phyloP scores from a whole-genome alignment of 2,797 vertebrate genomes.

The Ptychobarbus kaznakovi region DNA sequence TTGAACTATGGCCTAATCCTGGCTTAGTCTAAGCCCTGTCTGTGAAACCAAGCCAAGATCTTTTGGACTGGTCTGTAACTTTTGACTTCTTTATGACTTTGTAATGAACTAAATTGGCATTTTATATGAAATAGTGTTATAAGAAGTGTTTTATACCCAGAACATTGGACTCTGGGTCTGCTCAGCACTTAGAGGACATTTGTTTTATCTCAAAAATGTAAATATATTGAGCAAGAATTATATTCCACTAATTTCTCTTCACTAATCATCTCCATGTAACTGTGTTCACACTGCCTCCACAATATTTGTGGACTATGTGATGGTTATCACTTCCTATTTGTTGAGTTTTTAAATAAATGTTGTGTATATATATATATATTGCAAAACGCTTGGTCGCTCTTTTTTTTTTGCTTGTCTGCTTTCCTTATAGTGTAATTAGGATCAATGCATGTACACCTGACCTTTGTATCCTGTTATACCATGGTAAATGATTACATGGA shows the following conservation, averaged over 20 bases:
- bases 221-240: not conserved
- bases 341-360: conserved; percentile 63
- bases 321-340: conserved; percentile 55
- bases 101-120: not conserved
- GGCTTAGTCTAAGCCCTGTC: no score
- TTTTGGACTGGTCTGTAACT: not conserved
- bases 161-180: not conserved
- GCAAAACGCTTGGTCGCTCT: not conserved
- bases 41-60: not conserved
- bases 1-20: no score
- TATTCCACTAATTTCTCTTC: conserved; percentile 33
- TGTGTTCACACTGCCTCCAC: conserved; percentile 58
- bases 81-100: not conserved
- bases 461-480: conserved; percentile 4
- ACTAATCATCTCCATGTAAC: conserved; percentile 33
- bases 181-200: not conserved
- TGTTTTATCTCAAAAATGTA: conserved; percentile 24
- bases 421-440: not conserved
- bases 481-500: conserved; percentile 29
- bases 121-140: not conserved
- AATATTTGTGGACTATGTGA: conserved; percentile 64
- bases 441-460: not conserved
- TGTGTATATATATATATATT: conserved; percentile 57
- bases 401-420: not conserved
- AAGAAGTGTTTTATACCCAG: not conserved